phyloP scores from a whole-genome alignment of 2,797 vertebrate genomes.

The Malurus leucopterus region DNA sequence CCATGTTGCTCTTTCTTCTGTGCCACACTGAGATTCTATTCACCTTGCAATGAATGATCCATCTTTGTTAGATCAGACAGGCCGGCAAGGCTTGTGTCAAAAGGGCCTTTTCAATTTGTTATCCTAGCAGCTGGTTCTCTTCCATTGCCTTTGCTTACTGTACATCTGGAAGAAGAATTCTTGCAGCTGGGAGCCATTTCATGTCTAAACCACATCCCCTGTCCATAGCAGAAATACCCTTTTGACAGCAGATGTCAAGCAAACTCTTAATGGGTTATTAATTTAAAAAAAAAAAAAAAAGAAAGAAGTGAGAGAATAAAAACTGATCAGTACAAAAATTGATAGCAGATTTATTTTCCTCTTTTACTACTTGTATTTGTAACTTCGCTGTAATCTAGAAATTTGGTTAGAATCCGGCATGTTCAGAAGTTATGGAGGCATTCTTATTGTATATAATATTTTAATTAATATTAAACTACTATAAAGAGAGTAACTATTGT shows the following conservation, averaged over 20 bases:
- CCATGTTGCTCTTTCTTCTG: background rate
- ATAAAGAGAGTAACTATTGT: background rate
- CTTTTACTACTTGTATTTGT: background rate
- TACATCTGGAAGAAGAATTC: conserved; percentile 70
- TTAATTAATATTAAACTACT: background rate
- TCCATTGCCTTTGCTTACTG: conserved; percentile 67
- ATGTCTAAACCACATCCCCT: conserved; percentile 63
- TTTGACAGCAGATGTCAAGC: conserved; percentile 49
- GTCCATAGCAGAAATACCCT: conserved; percentile 65
- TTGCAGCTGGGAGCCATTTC: conserved; percentile 80
- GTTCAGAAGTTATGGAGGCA: background rate
- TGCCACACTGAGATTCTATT: conserved; percentile 38
- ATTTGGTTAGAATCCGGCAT: background rate
- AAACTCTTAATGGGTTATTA: conserved; percentile 47
- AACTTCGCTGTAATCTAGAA: background rate
- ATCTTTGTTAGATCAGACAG: conserved; percentile 67
- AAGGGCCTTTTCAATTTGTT: conserved; percentile 66
- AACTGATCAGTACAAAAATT: background rate
- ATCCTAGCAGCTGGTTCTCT: conserved; percentile 72
- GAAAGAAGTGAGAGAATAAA: background rate
- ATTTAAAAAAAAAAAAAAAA: background rate
- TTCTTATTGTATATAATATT: background rate
- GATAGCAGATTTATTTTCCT: background rate
- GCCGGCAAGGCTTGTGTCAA: conserved; percentile 44
- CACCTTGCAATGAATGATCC: conserved; percentile 61